phyloP scores from a whole-genome alignment of 2,797 vertebrate genomes.

The Eleutherodactylus coqui region DNA sequence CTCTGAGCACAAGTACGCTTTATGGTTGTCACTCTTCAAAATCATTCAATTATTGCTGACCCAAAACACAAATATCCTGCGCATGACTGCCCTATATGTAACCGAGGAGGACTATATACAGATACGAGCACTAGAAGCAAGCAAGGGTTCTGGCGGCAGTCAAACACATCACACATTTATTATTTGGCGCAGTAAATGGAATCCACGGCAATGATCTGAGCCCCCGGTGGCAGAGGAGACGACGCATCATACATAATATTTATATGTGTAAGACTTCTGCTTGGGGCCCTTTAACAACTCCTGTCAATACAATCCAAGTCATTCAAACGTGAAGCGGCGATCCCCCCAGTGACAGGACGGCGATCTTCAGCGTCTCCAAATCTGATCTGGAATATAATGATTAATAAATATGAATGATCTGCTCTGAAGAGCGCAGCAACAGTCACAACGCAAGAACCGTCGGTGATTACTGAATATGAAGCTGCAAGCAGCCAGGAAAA shows the following conservation, averaged over 20 bases:
- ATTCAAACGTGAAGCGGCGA: not conserved
- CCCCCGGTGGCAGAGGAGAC: not conserved
- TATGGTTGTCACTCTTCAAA: too few species aligned
- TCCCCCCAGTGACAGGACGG: constrained; percentile 1
- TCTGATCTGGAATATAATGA: constrained; percentile 40
- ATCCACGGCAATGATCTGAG: too few species aligned
- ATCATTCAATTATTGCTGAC: too few species aligned
- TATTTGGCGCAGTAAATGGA: not conserved
- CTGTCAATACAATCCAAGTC: not conserved
- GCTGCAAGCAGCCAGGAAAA: constrained; percentile 12
- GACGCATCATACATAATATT: not conserved
- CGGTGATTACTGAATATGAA: constrained; percentile 30
- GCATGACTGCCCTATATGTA: too few species aligned
- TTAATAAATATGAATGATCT: constrained; percentile 57
- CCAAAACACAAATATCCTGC: too few species aligned
- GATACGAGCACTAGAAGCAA: too few species aligned
- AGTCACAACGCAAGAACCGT: constrained; percentile 1
- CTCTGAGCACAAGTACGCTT: too few species aligned
- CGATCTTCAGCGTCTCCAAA: not conserved
- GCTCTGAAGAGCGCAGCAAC: constrained; percentile 23
- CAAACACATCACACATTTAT: too few species aligned
- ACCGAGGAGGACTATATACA: too few species aligned
- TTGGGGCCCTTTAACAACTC: not conserved
- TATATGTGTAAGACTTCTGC: not conserved
- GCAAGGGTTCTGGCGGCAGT: too few species aligned